Base-by-base conservation (phyloP, 2,888 invertebrate genomes). In the Melinaea marsaeus region DNA sequence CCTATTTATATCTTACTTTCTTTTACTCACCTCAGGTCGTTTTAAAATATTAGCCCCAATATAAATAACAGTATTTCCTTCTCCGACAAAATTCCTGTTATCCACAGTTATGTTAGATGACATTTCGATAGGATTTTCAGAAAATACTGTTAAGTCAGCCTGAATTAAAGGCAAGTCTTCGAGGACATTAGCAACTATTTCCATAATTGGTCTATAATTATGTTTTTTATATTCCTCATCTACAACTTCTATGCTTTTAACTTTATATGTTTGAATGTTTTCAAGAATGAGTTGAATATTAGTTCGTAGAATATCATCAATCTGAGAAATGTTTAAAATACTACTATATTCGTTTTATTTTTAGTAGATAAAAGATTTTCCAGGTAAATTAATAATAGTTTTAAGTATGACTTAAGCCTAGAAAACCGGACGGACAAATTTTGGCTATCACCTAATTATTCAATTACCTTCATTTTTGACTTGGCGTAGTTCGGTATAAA, bases 91-190 rank as follows among this genome's bases (percentile, higher is more conserved):
- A 72, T 93, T 93, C 66, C 92, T 93, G 61, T 94, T 93, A 68
- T 93, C 92, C 0, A 94, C 85, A 2, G 90, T 91, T 0, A 95
- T 86, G 42, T 87, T 81, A 0, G 83, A 71, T 0, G 92, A 88
- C 71, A 93, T 77, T 55, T 91, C 85, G 13, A 88, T 71, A 1
- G 91, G 75, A 1, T 91, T 88, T 57, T 92, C 91, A 34, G 88
- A 84, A 66, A 94, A 76, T 0, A 95, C 79, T 58, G 91, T 84
- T 0, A 94, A 85, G 58, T 95, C 94, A 0, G 94, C 93, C 71
- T 95, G 94, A 3, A 95, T 91, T 11, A 95, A 78, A 0, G 95
- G 95, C 48, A 94, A 79, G 72, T 96, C 94, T 57, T 92, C 93
- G 0, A 96, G 85, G 0, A 93, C 84, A 2, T 93, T 91, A 7